These are phyloP conservation scores for Sarcophaga subvicina DNA, from an alignment of 2,888 invertebrate genomes.

Conservation along the genomic window DNA sequence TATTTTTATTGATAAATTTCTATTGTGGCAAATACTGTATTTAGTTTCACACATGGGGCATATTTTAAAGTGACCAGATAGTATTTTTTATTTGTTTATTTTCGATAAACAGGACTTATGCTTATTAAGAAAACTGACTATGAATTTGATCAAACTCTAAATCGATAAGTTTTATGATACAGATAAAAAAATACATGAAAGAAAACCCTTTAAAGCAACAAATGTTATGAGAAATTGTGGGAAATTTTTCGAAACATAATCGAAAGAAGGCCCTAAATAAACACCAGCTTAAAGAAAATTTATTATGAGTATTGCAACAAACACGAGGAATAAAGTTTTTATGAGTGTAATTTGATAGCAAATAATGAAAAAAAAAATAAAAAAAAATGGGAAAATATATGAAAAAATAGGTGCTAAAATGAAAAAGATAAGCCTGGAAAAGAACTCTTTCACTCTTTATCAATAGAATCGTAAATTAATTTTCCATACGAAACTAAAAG, in stretches of 20 bases:
- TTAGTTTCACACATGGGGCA: too few relatives aligned
- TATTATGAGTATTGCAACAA: not conserved
- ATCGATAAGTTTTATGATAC: conserved; percentile 6
- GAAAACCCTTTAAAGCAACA: not conserved
- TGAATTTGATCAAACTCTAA: not conserved
- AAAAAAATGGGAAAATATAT: too few relatives aligned
- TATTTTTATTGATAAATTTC: not conserved
- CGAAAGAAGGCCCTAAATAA: not conserved
- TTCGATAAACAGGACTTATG: too few relatives aligned
- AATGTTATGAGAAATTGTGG: not conserved
- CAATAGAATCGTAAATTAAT: not conserved
- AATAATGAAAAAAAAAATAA: not conserved
- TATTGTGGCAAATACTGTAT: not conserved
- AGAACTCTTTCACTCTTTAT: not conserved
- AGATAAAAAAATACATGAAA: not conserved
- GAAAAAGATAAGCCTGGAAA: not conserved
- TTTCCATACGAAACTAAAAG: not conserved
- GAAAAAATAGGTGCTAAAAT: not conserved
- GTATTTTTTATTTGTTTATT: too few relatives aligned
- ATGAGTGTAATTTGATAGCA: conserved; percentile 13
- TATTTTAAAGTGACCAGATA: too few relatives aligned
- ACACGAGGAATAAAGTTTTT: not conserved
- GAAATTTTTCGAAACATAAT: not conserved
- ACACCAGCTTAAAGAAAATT: not conserved
- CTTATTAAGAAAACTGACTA: too few relatives aligned